Conservation (phyloP, 2,797 vertebrate genomes). For the Melanogrammus aeglefinus region DNA sequence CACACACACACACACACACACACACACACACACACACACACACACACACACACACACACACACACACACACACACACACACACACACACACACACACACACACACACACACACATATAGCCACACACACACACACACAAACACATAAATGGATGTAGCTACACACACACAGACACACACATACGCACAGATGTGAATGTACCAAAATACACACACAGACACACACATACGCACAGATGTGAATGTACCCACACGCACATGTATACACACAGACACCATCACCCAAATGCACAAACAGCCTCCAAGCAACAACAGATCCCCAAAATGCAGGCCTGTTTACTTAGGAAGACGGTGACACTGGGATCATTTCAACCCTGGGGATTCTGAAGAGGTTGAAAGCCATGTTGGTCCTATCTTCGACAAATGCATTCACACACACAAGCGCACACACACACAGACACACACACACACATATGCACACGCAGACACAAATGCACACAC, state of each 20-base stretch:
- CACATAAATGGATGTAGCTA: background rate
- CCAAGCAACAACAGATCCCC: slow-evolving; percentile 8
- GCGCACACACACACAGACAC: too few species aligned
- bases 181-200: background rate
- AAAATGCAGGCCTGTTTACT: background rate
- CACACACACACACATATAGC: background rate
- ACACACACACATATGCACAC: too few species aligned
- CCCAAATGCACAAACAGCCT: background rate
- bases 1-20: background rate
- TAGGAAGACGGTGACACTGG: background rate
- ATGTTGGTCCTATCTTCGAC: background rate
- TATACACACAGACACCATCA: background rate
- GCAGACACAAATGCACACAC: too few species aligned
- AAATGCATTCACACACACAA: too few species aligned
- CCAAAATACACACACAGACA: background rate
- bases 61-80: background rate
- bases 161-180: slow-evolving; percentile 1
- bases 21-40: slow-evolving; percentile 3
- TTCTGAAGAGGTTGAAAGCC: background rate
- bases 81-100: too few species aligned
- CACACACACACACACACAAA: background rate
- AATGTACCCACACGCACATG: slow-evolving; percentile 10
- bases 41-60: background rate
- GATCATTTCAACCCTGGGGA: background rate
- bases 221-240: slow-evolving; percentile 1